These are phyloP conservation scores for Semibalanus balanoides DNA, from an alignment of 1,140 invertebrate species.

Conservation along the genomic window DNA sequence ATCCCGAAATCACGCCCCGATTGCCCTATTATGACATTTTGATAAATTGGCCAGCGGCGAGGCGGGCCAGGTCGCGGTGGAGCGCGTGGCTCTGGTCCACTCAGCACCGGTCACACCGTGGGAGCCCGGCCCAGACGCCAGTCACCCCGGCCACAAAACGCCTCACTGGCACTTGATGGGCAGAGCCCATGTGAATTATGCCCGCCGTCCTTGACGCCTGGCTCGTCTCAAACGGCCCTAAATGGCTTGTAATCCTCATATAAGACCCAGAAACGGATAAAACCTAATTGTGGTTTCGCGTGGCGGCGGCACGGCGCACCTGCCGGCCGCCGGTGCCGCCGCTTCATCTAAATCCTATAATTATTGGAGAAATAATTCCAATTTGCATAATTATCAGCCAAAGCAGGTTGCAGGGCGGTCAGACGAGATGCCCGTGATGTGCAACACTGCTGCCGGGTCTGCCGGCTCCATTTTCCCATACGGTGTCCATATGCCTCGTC, in stretches of 20 bases:
- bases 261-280: background rate
- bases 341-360: slow-evolving; percentile 1
- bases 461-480: background rate
- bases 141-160: too few relatives aligned
- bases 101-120: background rate
- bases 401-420: background rate
- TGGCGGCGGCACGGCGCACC: background rate
- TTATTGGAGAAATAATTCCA: background rate
- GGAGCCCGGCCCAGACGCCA: background rate
- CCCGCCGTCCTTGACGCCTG: background rate
- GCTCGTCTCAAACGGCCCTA: background rate
- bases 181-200: background rate
- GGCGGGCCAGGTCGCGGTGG: too few relatives aligned
- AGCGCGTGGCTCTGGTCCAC: background rate
- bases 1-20: background rate
- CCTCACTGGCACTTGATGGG: background rate
- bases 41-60: background rate
- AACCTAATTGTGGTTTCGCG: background rate
- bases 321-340: too few relatives aligned
- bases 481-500: background rate
- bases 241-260: background rate
- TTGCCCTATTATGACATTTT: background rate
- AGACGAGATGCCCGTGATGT: background rate
- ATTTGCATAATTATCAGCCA: slow-evolving; percentile 1
- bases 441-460: background rate